phyloP scores from a whole-genome alignment of 2,797 vertebrate species.

The Gymnothorax javanicus region DNA sequence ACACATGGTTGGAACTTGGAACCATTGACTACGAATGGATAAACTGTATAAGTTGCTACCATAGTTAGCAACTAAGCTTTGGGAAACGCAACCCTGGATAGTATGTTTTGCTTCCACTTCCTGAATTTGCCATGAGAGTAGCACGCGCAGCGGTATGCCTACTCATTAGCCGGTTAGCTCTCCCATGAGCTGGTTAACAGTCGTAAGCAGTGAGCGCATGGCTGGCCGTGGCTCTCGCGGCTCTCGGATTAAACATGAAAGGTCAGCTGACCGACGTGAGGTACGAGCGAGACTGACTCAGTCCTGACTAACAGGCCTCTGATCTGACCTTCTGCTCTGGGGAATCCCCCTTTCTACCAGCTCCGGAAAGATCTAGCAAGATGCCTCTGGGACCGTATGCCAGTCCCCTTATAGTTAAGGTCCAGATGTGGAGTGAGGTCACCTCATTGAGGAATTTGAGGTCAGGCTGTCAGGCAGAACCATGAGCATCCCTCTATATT shows the following conservation, averaged over 20 bases:
- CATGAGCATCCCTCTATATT: background rate
- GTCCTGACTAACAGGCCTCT: constrained; percentile 20
- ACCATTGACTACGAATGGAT: no score
- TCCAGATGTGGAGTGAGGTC: background rate
- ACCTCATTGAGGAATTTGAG: background rate
- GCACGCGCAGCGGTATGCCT: background rate
- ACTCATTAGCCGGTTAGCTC: background rate
- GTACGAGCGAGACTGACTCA: constrained; percentile 19
- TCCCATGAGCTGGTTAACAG: background rate
- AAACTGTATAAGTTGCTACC: no score
- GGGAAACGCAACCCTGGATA: background rate
- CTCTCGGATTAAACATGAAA: background rate
- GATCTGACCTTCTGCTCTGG: background rate
- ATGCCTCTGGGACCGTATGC: background rate
- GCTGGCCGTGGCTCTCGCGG: background rate
- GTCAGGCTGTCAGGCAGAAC: background rate
- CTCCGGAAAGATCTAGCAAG: background rate
- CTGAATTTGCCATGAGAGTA: background rate
- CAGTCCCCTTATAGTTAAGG: background rate
- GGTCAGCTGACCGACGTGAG: constrained; percentile 10
- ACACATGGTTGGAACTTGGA: no score
- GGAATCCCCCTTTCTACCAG: background rate
- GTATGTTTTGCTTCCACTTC: background rate
- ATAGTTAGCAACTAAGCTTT: no score
- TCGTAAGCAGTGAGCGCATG: background rate